Evolutionary conservation across 2,797 vertebrate genomes (phyloP), one percentile per base, ranked within the genome.

Genomic region (Eutrigla gurnardus): DNA sequence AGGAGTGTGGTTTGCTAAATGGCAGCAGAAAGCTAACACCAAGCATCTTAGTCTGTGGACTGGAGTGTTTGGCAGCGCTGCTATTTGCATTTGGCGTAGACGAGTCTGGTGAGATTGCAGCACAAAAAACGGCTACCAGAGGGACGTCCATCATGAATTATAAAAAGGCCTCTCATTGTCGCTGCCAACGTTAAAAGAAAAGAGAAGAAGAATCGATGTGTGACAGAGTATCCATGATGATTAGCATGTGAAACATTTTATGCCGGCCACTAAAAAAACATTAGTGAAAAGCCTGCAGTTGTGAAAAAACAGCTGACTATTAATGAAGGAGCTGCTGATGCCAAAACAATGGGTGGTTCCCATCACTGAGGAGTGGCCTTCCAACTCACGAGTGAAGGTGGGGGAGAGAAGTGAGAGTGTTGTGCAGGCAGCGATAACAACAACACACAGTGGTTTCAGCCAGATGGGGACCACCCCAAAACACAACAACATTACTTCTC

Each of bases 101-200:
- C 63, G 72, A 61, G 57, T 69, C 75, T 80, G 66, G 47, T 76
- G 85, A 85, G 86, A 90, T 50, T 87, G 84, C 74, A 75, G 78
- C 75, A 83, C 57, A 79, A 81, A 81, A 89, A 33, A 84, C 75
- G 58, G 75, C 83, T 57, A 89, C 70, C 78, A 82, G 68, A 82
- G 81, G 69, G 79, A 82, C 75, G 88, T 86, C 88, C 83, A 88
- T 91, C 87, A 88, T 91, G 73, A 91, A 90, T 91, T 89, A 92
- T 91, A 85, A 86, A 91, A 60, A 69, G 85, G 78, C 32, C 60
- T 53, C 74, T 88, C 84, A 82, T 91, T 85, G 86, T 77, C 18
- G 5, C 67, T 70, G 85, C 72, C 84, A 89, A 71, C 45, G 62
- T 66, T 39, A 83, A 84, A 89, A 81, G 69, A 82, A 79, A 79